Conservation (phyloP, 2,113 vertebrate genomes). For the Nesogale talazaci region DNA sequence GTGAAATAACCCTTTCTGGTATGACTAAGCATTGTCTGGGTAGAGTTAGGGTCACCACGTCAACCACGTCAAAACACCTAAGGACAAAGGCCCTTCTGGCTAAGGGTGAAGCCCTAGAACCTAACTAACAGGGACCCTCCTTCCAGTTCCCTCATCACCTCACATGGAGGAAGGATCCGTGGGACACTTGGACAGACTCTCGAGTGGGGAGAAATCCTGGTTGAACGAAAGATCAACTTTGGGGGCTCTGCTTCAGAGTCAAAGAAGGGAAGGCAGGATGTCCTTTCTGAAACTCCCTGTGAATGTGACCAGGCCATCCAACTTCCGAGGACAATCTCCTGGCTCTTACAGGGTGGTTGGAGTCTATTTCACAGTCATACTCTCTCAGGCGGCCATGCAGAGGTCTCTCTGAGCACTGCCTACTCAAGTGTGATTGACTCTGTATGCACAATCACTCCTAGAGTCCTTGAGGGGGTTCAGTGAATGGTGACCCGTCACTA, state of each 20-base stretch:
- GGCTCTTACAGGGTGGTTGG: neutral
- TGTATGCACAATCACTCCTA: conserved; percentile 5
- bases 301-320: neutral
- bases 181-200: neutral
- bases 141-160: neutral
- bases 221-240: neutral
- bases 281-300: neutral
- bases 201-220: neutral
- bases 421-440: neutral
- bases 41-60: neutral
- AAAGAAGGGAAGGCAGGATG: neutral
- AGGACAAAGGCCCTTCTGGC: neutral
- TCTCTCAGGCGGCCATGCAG: conserved; percentile 25
- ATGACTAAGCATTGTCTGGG: neutral
- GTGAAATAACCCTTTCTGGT: neutral
- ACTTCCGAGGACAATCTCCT: neutral
- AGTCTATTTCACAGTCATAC: conserved; percentile 7
- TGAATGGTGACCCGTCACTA: no score
- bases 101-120: neutral
- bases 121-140: neutral
- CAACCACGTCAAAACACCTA: neutral
- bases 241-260: conserved; percentile 13
- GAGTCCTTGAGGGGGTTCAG: no score
- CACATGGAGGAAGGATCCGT: neutral
- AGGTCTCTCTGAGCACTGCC: conserved; percentile 7